Conservation (phyloP, 2,797 vertebrate species). For the Cyclopterus lumpus region DNA sequence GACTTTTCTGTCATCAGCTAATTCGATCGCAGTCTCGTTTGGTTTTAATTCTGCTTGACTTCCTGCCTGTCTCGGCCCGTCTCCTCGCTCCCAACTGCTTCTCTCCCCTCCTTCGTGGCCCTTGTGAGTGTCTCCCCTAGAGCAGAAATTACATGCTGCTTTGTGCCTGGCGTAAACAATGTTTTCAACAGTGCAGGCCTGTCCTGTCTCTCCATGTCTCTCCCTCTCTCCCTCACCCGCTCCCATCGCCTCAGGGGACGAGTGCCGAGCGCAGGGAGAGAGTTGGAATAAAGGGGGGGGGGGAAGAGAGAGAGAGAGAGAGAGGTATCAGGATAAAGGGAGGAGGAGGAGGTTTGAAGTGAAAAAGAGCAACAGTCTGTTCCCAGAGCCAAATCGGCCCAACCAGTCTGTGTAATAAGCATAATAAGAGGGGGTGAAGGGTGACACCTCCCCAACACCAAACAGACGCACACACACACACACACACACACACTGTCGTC, state of each 20-base stretch:
- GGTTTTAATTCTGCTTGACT: constrained; percentile 67
- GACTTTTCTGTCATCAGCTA: constrained; percentile 54
- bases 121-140: constrained; percentile 69
- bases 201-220: constrained; percentile 68
- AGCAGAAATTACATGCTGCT: constrained; percentile 81
- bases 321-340: not conserved
- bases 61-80: constrained; percentile 48
- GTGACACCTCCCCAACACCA: constrained; percentile 47
- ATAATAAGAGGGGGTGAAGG: constrained; percentile 71
- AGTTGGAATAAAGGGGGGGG: constrained; percentile 44
- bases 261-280: constrained; percentile 40
- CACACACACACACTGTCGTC: constrained; percentile 36
- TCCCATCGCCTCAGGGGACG: constrained; percentile 61
- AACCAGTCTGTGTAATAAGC: constrained; percentile 71
- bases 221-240: constrained; percentile 33
- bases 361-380: constrained; percentile 74
- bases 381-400: constrained; percentile 57
- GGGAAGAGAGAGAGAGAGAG: constrained; percentile 16
- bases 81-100: constrained; percentile 25
- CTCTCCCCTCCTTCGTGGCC: constrained; percentile 47
- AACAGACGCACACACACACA: constrained; percentile 29
- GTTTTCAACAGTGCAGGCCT: constrained; percentile 78
- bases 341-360: constrained; percentile 43
- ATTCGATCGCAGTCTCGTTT: constrained; percentile 60
- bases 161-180: constrained; percentile 79